Evolutionary conservation across 1,140 invertebrate species (phyloP).

Genomic region (Dreissena polymorpha): DNA sequence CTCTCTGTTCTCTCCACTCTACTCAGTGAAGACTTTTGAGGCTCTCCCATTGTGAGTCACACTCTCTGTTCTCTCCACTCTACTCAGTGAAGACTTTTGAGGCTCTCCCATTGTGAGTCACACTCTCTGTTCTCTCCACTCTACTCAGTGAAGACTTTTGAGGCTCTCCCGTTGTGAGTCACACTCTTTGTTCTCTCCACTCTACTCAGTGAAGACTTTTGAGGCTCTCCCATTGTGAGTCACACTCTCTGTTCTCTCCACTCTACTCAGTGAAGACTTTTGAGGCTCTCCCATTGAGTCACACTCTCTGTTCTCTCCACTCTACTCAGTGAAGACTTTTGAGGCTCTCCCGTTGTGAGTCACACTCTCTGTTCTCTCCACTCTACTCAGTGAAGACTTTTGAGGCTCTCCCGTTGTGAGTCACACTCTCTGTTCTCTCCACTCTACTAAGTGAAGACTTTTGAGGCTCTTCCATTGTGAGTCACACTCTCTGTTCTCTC

Average conservation of each 20-base stretch:
- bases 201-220: constrained; percentile 3
- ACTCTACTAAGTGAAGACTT: constrained; percentile 95
- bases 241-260: constrained; percentile 83
- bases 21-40: constrained; percentile 97
- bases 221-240: constrained; percentile 90
- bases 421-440: constrained; percentile 89
- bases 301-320: constrained; percentile 83
- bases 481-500: constrained; percentile 72
- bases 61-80: background rate
- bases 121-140: background rate
- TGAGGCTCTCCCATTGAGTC: constrained; percentile 93
- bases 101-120: background rate
- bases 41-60: constrained; percentile 90
- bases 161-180: background rate
- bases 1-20: constrained; percentile 94
- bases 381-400: background rate
- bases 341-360: constrained; percentile 94
- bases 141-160: background rate
- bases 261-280: constrained; percentile 96
- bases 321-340: constrained; percentile 96
- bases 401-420: constrained; percentile 84
- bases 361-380: background rate
- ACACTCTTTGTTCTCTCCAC: background rate
- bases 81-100: constrained; percentile 20
- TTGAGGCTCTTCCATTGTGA: constrained; percentile 95